Conservation (phyloP, 2,797 vertebrate genomes). For the Chanos chanos region DNA sequence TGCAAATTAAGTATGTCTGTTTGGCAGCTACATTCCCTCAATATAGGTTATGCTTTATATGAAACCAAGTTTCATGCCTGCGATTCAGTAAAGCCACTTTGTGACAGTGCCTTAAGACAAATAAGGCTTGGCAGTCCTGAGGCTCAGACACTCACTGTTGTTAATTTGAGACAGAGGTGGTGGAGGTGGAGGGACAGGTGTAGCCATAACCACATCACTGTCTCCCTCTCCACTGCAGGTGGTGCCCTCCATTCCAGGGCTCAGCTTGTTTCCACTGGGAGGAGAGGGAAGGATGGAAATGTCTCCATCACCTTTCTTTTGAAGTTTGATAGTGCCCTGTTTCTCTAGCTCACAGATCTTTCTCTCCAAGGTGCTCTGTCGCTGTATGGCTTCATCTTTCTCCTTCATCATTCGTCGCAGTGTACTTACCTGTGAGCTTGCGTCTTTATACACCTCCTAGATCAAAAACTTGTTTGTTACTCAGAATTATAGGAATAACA, state of each 20-base stretch:
- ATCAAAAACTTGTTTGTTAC: no score
- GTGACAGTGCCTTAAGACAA: no score
- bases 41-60: no score
- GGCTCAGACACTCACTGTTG: no score
- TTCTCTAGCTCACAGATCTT: conserved; percentile 75
- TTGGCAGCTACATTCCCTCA: no score
- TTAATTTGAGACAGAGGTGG: conserved; percentile 73
- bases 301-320: conserved; percentile 75
- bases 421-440: conserved; percentile 84
- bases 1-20: no score
- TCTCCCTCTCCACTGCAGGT: conserved; percentile 2
- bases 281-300: conserved; percentile 66
- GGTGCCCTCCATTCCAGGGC: conserved; percentile 31
- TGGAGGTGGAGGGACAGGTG: conserved; percentile 75
- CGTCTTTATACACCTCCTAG: conserved; percentile 89
- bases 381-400: conserved; percentile 90
- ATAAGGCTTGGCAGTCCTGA: no score
- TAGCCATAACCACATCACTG: conserved; percentile 47
- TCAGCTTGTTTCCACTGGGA: conserved; percentile 22
- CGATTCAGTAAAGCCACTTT: background rate
- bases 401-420: conserved; percentile 87
- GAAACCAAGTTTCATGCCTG: no score
- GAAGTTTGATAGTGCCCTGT: conserved; percentile 75
- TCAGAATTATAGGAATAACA: no score
- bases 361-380: conserved; percentile 79